These are phyloP conservation scores for Drosophila koepferae DNA, from an alignment of 2,888 invertebrate species.

Conservation along the genomic window DNA sequence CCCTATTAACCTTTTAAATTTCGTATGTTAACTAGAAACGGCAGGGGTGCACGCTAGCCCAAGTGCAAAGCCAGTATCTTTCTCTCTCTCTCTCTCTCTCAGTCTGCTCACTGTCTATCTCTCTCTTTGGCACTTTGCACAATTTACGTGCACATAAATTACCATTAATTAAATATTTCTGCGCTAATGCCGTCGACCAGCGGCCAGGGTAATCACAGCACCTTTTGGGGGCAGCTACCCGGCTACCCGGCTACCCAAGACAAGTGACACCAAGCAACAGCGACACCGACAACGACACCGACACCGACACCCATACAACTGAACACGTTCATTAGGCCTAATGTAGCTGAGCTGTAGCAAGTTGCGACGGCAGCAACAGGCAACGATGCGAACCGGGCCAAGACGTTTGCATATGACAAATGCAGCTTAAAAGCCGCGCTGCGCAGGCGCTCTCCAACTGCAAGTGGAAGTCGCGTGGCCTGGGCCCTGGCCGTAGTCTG, in stretches of 20 bases:
- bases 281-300: constrained; percentile 27
- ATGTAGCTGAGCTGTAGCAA: constrained; percentile 56
- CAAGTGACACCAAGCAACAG: constrained; percentile 67
- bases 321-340: constrained; percentile 79
- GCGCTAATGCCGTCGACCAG: constrained; percentile 70
- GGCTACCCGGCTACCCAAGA: constrained; percentile 33
- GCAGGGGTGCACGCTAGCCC: constrained; percentile 51
- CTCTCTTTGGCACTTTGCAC: constrained; percentile 62
- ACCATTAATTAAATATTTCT: constrained; percentile 85
- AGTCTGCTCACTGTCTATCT: background rate
- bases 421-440: constrained; percentile 53
- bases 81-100: background rate
- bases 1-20: constrained; percentile 75
- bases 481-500: constrained; percentile 16
- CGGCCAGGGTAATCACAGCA: constrained; percentile 68
- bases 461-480: constrained; percentile 64
- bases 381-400: constrained; percentile 54
- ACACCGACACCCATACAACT: constrained; percentile 59
- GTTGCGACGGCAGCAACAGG: constrained; percentile 23
- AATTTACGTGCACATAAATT: constrained; percentile 85
- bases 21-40: constrained; percentile 72
- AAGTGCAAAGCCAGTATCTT: constrained; percentile 4
- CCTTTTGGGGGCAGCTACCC: constrained; percentile 62
- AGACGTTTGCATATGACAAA: constrained; percentile 76
- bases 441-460: constrained; percentile 27